These are phyloP conservation scores for Eupelmus urozonus DNA, from an alignment of 2,888 invertebrate genomes.

Conservation along the genomic window DNA sequence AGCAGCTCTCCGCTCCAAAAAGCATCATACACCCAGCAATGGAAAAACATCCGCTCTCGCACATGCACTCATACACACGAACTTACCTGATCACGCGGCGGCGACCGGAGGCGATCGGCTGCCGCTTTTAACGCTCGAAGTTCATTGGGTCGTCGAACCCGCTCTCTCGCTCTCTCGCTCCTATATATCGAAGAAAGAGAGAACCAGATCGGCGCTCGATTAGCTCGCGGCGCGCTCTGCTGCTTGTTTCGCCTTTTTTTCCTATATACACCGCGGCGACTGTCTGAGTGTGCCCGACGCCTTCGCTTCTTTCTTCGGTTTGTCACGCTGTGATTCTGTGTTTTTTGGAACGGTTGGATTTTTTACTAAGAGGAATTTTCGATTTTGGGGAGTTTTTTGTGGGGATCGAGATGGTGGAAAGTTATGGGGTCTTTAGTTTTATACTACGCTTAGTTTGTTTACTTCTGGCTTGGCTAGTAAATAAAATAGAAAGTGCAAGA, in stretches of 20 bases:
- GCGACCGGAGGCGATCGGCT: background rate
- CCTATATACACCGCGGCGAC: too few species aligned
- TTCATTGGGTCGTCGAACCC: conserved; percentile 49
- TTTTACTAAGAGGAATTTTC: too few species aligned
- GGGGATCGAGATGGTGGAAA: too few species aligned
- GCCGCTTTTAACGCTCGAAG: conserved; percentile 31
- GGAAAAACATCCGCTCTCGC: too few species aligned
- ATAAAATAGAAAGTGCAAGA: too few species aligned
- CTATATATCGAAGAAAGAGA: background rate
- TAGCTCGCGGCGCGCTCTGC: background rate
- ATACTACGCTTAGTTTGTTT: too few species aligned
- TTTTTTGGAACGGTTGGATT: background rate
- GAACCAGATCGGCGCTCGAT: conserved; percentile 38
- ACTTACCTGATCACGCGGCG: conserved; percentile 10
- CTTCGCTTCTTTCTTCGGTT: background rate
- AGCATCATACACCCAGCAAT: background rate
- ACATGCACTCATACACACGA: background rate
- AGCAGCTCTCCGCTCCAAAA: too few species aligned
- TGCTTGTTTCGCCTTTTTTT: background rate
- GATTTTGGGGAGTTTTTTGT: too few species aligned
- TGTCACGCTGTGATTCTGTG: conserved; percentile 11
- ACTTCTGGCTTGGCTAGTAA: too few species aligned
- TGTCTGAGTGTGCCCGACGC: background rate
- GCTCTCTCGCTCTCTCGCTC: background rate
- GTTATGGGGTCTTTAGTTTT: too few species aligned